A percentile compares a stretch with the other conserved stretches of the same genome.
phyloP scores from a whole-genome alignment of 2,888 invertebrate species.

The Agriopis aurantiaria region DNA sequence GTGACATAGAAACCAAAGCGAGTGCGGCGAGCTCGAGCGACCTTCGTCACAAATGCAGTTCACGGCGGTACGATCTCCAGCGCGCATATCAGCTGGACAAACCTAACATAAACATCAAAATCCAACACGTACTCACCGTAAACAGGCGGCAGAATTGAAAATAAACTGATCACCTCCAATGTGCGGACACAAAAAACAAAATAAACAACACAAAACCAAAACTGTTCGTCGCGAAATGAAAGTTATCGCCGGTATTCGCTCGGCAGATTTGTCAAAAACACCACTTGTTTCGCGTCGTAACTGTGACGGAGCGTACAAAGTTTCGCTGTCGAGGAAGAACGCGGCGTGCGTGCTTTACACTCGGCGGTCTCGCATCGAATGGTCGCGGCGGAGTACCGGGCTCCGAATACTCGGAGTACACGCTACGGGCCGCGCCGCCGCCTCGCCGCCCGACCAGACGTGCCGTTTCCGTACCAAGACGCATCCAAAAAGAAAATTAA shows the following conservation, averaged over 20 bases:
- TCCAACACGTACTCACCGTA: conserved; percentile 80
- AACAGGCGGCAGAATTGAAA: conserved; percentile 77
- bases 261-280: conserved; percentile 65
- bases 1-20: conserved; percentile 68
- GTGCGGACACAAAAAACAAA: conserved; percentile 73
- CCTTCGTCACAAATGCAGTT: conserved; percentile 77
- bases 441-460: conserved; percentile 44
- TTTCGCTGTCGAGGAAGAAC: conserved; percentile 66
- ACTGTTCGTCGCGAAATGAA: conserved; percentile 68
- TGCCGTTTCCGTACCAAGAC: conserved; percentile 60
- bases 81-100: conserved; percentile 76
- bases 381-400: conserved; percentile 47
- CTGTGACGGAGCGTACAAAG: conserved; percentile 72
- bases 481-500: conserved; percentile 65
- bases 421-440: conserved; percentile 38
- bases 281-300: conserved; percentile 74
- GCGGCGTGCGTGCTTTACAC: conserved; percentile 65
- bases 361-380: conserved; percentile 74
- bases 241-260: conserved; percentile 63
- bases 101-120: conserved; percentile 72
- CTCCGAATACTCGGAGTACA: conserved; percentile 11
- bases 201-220: conserved; percentile 80
- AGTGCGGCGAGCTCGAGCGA: conserved; percentile 64
- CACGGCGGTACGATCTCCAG: conserved; percentile 69
- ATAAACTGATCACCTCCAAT: conserved; percentile 80